phyloP scores from a whole-genome alignment of 2,113 vertebrate genomes.

The Pedetes capensis region DNA sequence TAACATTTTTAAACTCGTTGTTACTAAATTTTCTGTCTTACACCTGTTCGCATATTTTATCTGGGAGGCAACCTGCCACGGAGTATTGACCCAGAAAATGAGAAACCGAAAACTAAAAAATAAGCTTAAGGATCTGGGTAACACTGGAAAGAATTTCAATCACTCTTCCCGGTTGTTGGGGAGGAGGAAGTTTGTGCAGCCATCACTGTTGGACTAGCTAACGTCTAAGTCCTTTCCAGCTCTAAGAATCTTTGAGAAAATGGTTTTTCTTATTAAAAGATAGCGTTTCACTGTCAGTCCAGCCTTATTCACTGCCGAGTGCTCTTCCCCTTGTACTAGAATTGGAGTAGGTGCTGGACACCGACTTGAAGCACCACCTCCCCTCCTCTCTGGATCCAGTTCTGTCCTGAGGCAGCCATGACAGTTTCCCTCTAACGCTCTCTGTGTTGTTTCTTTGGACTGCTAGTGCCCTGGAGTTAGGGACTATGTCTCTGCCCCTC shows the following conservation, averaged over 20 bases:
- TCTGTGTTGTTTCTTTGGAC: background rate
- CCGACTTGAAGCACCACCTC: background rate
- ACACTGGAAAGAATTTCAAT: conserved; percentile 33
- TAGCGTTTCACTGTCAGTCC: background rate
- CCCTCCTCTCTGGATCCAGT: background rate
- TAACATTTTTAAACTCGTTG: conserved; percentile 55
- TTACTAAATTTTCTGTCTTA: conserved; percentile 60
- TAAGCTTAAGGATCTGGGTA: conserved; percentile 32
- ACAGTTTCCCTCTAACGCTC: background rate
- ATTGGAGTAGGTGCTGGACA: background rate
- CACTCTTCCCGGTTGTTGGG: background rate
- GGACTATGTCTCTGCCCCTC: background rate
- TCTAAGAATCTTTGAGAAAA: background rate
- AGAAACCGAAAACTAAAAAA: conserved; percentile 39
- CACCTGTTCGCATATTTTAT: conserved; percentile 59
- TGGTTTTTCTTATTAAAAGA: background rate
- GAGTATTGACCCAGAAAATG: conserved; percentile 53
- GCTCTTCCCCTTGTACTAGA: background rate
- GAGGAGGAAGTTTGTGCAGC: background rate
- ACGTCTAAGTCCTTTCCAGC: background rate
- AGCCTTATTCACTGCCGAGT: background rate
- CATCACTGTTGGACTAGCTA: background rate
- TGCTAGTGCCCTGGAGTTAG: background rate
- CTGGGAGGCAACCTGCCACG: conserved; percentile 40
- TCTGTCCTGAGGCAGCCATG: background rate